phyloP scores from a whole-genome alignment of 2,888 invertebrate species.

The Drosophila phalerata region DNA sequence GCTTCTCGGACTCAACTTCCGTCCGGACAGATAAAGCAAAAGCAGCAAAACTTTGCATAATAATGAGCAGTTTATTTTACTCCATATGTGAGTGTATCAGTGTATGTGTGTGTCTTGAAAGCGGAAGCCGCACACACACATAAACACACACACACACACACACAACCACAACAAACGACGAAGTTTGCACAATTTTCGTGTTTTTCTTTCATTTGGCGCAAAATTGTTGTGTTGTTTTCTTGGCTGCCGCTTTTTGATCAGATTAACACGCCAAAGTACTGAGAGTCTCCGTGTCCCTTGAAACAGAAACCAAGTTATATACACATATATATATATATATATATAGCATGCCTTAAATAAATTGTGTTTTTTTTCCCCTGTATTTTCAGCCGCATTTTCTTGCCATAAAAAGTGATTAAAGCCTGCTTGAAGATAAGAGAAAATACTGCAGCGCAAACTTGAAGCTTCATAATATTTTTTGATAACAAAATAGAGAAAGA shows the following conservation, averaged over 20 bases:
- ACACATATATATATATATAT: slow-evolving; percentile 7
- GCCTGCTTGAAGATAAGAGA: slow-evolving; percentile 13
- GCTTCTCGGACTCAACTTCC: slow-evolving; percentile 54
- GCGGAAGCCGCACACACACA: too few relatives aligned
- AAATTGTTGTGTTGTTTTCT: slow-evolving; percentile 73
- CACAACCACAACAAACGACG: slow-evolving; percentile 55
- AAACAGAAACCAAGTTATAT: slow-evolving; percentile 36
- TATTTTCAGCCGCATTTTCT: not conserved
- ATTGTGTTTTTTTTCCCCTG: slow-evolving; percentile 28
- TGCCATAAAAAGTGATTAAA: slow-evolving; percentile 38
- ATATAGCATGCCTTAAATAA: slow-evolving; percentile 37
- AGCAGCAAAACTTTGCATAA: slow-evolving; percentile 74
- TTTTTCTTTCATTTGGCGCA: slow-evolving; percentile 72
- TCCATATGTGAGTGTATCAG: slow-evolving; percentile 24
- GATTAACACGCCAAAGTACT: slow-evolving; percentile 56
- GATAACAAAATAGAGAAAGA: slow-evolving; percentile 2
- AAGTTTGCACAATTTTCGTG: slow-evolving; percentile 65
- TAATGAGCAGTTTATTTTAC: slow-evolving; percentile 77
- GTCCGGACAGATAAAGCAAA: slow-evolving; percentile 52
- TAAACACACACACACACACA: slow-evolving; percentile 49
- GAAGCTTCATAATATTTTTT: slow-evolving; percentile 8
- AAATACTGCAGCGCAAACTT: slow-evolving; percentile 5
- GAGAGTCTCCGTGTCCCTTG: slow-evolving; percentile 23
- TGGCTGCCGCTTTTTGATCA: slow-evolving; percentile 70
- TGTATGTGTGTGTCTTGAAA: slow-evolving; percentile 32